Conservation (phyloP, 2,888 invertebrate genomes). For the Agrotis clavis region DNA sequence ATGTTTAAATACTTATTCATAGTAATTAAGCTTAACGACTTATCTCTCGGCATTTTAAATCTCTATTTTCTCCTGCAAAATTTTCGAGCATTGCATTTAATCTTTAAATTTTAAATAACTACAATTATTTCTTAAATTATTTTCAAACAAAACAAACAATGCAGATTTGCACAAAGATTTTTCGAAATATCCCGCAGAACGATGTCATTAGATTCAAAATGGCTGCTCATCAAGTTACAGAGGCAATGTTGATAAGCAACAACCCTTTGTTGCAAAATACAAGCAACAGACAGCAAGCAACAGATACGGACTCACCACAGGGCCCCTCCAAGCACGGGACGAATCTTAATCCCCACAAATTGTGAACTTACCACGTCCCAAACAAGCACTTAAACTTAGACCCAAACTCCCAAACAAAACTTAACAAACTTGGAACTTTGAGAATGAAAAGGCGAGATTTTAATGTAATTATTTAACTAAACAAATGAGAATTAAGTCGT, state of each 20-base stretch:
- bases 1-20: background rate
- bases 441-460: slow-evolving; percentile 53
- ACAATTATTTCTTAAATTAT: background rate
- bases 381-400: slow-evolving; percentile 50
- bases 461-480: slow-evolving; percentile 55
- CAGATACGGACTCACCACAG: slow-evolving; percentile 39
- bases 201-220: slow-evolving; percentile 31
- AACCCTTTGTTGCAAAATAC: slow-evolving; percentile 39
- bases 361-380: slow-evolving; percentile 38
- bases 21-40: background rate
- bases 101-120: background rate
- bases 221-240: slow-evolving; percentile 25
- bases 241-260: slow-evolving; percentile 51
- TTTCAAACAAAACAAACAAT: slow-evolving; percentile 13
- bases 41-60: background rate
- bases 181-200: background rate
- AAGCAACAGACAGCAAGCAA: slow-evolving; percentile 34
- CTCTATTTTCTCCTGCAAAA: background rate
- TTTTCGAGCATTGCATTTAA: background rate
- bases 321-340: slow-evolving; percentile 16
- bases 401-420: slow-evolving; percentile 31
- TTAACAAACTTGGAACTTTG: slow-evolving; percentile 42
- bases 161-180: background rate
- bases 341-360: slow-evolving; percentile 49
- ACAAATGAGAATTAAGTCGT: slow-evolving; percentile 31